phyloP scores from a whole-genome alignment of 35 echinoderm and acorn worm species.

The Lytechinus variegatus region DNA sequence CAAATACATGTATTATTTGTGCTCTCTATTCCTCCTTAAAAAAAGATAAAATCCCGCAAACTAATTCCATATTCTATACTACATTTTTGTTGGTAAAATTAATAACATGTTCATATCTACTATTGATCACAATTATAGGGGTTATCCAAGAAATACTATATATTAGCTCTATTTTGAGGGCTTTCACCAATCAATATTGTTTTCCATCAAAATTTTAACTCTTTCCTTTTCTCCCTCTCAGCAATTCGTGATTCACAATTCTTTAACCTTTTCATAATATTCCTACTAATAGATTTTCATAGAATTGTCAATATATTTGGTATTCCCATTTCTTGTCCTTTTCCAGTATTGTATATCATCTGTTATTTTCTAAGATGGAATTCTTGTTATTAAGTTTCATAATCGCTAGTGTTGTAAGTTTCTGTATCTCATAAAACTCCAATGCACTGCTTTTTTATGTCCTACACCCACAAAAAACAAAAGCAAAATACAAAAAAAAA shows the following conservation, averaged over 20 bases:
- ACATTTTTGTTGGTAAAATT: too few species aligned
- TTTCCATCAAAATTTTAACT: neutral
- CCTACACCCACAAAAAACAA: neutral
- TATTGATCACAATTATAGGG: neutral
- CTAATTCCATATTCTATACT: too few species aligned
- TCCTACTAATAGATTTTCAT: too few species aligned
- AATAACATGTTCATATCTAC: neutral
- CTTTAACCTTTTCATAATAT: neutral
- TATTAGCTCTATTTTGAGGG: neutral
- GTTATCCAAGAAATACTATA: neutral
- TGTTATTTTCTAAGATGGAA: neutral
- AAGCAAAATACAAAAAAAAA: neutral
- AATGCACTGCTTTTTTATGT: neutral
- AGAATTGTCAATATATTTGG: too few species aligned
- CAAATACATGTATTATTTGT: too few species aligned
- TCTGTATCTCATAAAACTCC: too few species aligned
- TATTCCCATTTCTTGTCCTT: neutral
- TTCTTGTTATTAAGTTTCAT: neutral
- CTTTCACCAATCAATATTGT: neutral
- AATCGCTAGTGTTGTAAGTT: neutral
- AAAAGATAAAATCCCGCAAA: too few species aligned
- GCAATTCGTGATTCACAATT: neutral
- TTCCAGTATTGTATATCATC: neutral
- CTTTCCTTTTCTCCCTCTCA: neutral
- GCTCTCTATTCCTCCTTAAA: too few species aligned